Conservation (phyloP, 1,140 invertebrate genomes). For the Dendroctonus ponderosae region DNA sequence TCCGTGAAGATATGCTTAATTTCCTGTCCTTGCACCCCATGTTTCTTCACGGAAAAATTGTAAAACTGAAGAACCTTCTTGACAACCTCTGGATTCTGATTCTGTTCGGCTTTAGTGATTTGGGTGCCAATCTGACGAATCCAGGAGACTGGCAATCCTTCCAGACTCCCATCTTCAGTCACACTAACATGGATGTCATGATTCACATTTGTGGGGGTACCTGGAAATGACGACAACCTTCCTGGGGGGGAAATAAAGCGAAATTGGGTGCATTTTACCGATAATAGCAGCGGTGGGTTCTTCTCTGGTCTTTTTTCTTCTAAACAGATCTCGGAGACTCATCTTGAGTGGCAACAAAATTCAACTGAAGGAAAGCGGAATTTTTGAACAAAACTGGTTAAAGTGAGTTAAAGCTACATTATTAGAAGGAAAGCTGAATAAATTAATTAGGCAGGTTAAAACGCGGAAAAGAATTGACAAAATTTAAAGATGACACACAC, state of each 20-base stretch:
- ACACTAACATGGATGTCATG: conserved; percentile 83
- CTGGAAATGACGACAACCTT: conserved; percentile 38
- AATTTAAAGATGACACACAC: conserved; percentile 10
- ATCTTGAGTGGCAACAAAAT: conserved; percentile 9
- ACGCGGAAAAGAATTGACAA: background rate
- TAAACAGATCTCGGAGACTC: conserved; percentile 33
- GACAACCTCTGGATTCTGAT: conserved; percentile 88
- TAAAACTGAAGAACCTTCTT: conserved; percentile 90
- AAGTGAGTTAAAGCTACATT: too few species aligned
- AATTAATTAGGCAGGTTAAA: too few species aligned
- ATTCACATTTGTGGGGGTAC: conserved; percentile 72
- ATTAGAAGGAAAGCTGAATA: too few species aligned
- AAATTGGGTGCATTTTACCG: conserved; percentile 13
- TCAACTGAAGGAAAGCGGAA: too few species aligned
- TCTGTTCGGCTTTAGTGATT: conserved; percentile 84
- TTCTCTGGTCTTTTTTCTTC: conserved; percentile 29
- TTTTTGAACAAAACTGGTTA: conserved; percentile 2
- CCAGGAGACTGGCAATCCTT: conserved; percentile 78
- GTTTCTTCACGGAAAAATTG: conserved; percentile 80
- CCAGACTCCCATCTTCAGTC: conserved; percentile 71
- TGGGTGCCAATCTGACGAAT: conserved; percentile 72
- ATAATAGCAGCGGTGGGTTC: conserved; percentile 29
- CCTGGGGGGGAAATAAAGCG: conserved; percentile 50
- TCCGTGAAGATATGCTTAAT: conserved; percentile 79
- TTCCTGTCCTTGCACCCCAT: conserved; percentile 54